Evolutionary conservation across 2,797 vertebrate genomes (phyloP).

Genomic region (Anabacerthia variegaticeps): DNA sequence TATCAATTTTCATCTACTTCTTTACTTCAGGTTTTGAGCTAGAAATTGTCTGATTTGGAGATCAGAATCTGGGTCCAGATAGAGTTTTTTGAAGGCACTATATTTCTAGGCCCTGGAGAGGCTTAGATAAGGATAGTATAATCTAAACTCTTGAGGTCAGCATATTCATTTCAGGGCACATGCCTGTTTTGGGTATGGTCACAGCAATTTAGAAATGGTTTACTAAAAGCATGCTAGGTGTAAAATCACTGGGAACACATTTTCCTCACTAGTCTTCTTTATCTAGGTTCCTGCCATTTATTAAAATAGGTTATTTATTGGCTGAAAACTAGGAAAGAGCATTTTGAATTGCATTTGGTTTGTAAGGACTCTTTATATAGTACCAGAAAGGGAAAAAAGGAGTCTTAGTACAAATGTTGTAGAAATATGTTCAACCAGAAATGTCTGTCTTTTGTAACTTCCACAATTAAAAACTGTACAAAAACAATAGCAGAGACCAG

Average conservation of each 20-base stretch:
- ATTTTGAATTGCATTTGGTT: not conserved
- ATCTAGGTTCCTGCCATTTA: not conserved
- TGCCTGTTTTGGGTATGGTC: not conserved
- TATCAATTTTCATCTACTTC: not conserved
- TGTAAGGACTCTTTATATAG: not conserved
- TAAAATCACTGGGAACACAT: not conserved
- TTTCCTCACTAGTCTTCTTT: not conserved
- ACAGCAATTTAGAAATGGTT: not conserved
- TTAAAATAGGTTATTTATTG: not conserved
- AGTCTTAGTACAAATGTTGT: not conserved
- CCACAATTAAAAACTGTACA: not conserved
- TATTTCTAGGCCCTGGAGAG: not conserved
- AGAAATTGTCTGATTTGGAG: not conserved
- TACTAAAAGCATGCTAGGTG: not conserved
- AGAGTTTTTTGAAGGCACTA: not conserved
- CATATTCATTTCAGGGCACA: not conserved
- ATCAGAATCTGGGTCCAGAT: not conserved
- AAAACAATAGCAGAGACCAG: not conserved
- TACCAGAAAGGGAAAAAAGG: not conserved
- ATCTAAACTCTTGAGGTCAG: not conserved
- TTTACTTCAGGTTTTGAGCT: not conserved
- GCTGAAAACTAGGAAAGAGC: not conserved
- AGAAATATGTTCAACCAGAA: not conserved
- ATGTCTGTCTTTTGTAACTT: not conserved
- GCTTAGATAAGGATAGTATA: not conserved